Evolutionary conservation across 2,888 invertebrate species (phyloP), one percentile per base, ranked within the genome.

Genomic region (Diogma glabrata): DNA sequence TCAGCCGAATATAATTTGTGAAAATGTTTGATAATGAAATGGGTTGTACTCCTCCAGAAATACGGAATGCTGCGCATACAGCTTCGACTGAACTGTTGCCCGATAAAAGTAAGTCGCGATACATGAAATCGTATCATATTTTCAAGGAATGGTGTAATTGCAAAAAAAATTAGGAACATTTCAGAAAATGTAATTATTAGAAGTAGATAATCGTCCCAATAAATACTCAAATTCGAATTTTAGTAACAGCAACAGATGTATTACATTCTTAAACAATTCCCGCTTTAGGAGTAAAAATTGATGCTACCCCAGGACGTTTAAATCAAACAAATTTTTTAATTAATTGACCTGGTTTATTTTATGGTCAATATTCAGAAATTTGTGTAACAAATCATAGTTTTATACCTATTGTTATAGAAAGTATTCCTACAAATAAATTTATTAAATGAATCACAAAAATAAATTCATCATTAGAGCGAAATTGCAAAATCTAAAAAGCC

Each of bases 251-350:
- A 2, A 22, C 47, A 2, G 47, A 47, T 47, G 47, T 28, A 2
- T 12, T 47, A 4, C 26, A 28, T 47, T 26, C 47, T 26, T 28
- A 26, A 47, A n/a, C 47, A 16, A 12, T 47, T 3, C 47, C 47
- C 3, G 47, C 19, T 3, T 10, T 20, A 10, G 43, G 43, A 10
- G 43, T 43, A 12, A 43, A 20, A 20, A 43, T 43, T 43, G 43
- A 47, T 26, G 47, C 77, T 17, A 76, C 77, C 0, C 81, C 80
- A 0, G 80, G 81, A 0, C 79, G 81, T 40, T 58, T 81, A 65
- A 81, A 81, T 59, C 79, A 81, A 79, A 73, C 70, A 62, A 75
- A 71, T 59, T 75, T 83, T 65, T 71, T 71, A 60, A 73, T 77
- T 60, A 79, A 75, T 57, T 77, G 78, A 3, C 73, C 80, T 1